These are phyloP conservation scores for Acrocyrtus sp. DNA, from an alignment of 2,888 invertebrate genomes.

Conservation along the genomic window DNA sequence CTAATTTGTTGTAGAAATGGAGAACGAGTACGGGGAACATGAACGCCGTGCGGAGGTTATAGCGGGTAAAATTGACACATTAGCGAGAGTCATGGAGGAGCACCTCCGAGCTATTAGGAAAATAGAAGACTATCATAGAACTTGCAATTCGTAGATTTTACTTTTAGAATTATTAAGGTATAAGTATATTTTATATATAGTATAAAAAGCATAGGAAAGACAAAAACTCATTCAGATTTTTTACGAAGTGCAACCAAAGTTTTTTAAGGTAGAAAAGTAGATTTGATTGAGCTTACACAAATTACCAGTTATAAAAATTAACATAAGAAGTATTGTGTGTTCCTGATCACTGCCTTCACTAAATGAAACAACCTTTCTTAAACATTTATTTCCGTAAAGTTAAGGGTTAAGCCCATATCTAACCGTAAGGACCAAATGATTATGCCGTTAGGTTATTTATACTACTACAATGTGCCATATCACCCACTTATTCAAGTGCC, in stretches of 20 bases:
- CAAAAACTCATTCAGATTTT: neutral
- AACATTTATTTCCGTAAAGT: no score
- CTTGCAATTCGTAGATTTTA: slow-evolving; percentile 68
- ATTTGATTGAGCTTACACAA: no score
- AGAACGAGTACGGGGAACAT: slow-evolving; percentile 75
- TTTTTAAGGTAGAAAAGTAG: no score
- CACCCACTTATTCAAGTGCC: no score
- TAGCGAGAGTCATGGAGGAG: slow-evolving; percentile 73
- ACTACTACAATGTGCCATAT: no score
- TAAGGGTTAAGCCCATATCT: no score
- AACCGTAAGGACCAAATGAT: no score
- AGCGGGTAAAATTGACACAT: slow-evolving; percentile 71
- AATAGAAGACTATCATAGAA: slow-evolving; percentile 73
- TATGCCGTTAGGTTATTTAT: no score
- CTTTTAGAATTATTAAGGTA: neutral
- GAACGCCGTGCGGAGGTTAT: slow-evolving; percentile 73
- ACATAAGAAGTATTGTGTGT: no score
- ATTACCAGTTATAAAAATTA: no score
- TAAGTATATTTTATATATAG: neutral
- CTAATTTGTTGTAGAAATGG: slow-evolving; percentile 69
- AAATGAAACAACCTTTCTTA: no score
- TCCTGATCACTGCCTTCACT: no score
- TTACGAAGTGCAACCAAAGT: neutral
- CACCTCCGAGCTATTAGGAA: slow-evolving; percentile 73
- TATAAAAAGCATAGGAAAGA: neutral